A percentile compares a stretch with the other conserved stretches of the same genome.
These are phyloP conservation scores for Proterorhinus semilunaris DNA, from an alignment of 2,113 vertebrate genomes.

Conservation along the genomic window DNA sequence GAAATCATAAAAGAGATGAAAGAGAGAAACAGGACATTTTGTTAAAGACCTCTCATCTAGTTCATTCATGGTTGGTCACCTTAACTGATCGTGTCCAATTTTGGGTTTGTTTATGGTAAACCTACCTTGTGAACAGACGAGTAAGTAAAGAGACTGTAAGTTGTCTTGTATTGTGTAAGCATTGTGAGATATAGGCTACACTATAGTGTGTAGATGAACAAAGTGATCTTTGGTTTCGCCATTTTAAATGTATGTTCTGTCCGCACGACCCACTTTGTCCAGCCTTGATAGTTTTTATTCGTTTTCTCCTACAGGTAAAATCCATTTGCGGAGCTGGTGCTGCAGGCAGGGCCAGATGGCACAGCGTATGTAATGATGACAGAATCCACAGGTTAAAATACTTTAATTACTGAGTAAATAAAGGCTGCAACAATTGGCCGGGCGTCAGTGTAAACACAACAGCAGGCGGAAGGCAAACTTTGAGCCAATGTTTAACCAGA, in stretches of 20 bases:
- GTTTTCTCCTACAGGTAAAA: constrained; percentile 73
- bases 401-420: constrained; percentile 99
- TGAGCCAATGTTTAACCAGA: constrained; percentile 99
- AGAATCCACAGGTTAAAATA: constrained; percentile 98
- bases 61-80: too few species aligned
- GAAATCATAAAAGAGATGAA: constrained; percentile 60
- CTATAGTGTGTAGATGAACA: too few species aligned
- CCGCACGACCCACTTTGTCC: background rate
- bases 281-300: constrained; percentile 50
- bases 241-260: too few species aligned
- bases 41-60: background rate
- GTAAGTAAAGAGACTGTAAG: too few species aligned
- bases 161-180: too few species aligned
- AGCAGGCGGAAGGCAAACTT: constrained; percentile 95
- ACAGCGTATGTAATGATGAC: constrained; percentile 91
- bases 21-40: constrained; percentile 18
- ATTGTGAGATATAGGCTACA: too few species aligned
- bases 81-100: too few species aligned
- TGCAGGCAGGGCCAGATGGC: constrained; percentile 89
- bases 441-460: constrained; percentile 96
- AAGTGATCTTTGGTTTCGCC: too few species aligned
- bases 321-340: constrained; percentile 64
- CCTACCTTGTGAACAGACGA: too few species aligned
- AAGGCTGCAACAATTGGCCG: constrained; percentile 87
- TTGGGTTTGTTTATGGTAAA: too few species aligned